Base-by-base conservation (phyloP, 1,140 invertebrate species). In the Neuroterus valhalla region DNA sequence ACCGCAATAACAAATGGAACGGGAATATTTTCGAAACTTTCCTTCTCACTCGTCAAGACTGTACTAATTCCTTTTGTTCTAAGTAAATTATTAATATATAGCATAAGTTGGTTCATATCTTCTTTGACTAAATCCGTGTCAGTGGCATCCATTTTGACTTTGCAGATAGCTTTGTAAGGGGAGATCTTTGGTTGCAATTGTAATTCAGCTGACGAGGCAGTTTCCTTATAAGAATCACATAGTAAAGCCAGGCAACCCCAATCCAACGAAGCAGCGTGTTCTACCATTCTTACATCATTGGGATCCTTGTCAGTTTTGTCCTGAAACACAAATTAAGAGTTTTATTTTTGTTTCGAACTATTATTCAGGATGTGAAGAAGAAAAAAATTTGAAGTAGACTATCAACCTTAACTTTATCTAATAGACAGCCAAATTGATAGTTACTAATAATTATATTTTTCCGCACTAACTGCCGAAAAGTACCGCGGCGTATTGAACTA, bases 101-200 rank as follows among this genome's bases (percentile, higher is more conserved):
- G 71, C 46, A 90, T 79, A 55, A 91, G 82, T 21, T 85, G 84
- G 66, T 82, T 85, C 76, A 89, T 74, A 72, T 89, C 86, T 72
- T 88, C 82, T 72, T 68, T 50, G 21, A 78, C 76, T 12, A 66
- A 44, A 21, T 87, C 83, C 14, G 66, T 66, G 45, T 86, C 77
- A 68, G 78, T 71, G 17, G 82, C 74, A 31, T 17, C 19, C 52
- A 38, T 66, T 38, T 23, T 70, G 43, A 84, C 71, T 68, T 72
- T 89, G 88, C 95, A 93, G 48, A 91, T 91, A 55, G 93, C 91
- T 91, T 94, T 95, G 79, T 94, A 96, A 1, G 95, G 95, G 14
- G 94, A 91, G 72, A 96, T 87, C 86, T 92, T 93, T 67, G 93
- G 91, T 85, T 96, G 94, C 21, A 96, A 90, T 71, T 91, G 90